phyloP scores from a whole-genome alignment of 2,113 vertebrate genomes.

The Prunella himalayana region DNA sequence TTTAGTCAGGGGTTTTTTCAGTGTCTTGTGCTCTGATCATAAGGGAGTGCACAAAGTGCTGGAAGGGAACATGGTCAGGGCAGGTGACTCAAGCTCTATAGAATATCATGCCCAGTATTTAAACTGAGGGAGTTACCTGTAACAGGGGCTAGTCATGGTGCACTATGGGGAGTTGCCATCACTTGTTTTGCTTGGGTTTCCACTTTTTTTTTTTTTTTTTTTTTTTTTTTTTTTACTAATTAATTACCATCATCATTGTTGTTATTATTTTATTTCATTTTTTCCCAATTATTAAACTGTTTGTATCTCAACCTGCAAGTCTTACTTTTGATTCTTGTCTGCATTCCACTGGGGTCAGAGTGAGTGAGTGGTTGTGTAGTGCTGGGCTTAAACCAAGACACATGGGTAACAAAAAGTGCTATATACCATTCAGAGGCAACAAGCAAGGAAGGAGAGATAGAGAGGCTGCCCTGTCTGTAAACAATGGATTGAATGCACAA shows the following conservation, averaged over 20 bases:
- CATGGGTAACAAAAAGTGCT: not conserved
- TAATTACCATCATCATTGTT: not conserved
- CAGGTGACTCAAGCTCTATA: not conserved
- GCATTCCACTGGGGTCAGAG: accelerated
- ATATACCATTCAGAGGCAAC: not conserved
- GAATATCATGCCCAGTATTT: not conserved
- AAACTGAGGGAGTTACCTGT: not conserved
- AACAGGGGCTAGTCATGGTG: accelerated
- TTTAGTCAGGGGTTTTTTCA: not conserved
- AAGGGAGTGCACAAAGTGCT: not conserved
- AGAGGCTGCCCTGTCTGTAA: not conserved
- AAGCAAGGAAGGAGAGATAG: not conserved
- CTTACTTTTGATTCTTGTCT: not conserved
- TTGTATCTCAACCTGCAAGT: not conserved
- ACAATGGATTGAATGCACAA: not conserved
- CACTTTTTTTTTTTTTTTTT: not conserved
- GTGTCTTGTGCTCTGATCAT: not conserved
- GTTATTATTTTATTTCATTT: not conserved
- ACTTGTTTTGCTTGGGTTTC: not conserved
- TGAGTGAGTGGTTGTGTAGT: not conserved
- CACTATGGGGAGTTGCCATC: not conserved
- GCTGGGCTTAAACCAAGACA: not conserved
- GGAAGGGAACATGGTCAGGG: not conserved
- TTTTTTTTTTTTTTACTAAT: too few relatives aligned
- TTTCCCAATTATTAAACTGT: not conserved